Base-by-base conservation (phyloP, 2,797 vertebrate species). In the Sebastes flavidus region DNA sequence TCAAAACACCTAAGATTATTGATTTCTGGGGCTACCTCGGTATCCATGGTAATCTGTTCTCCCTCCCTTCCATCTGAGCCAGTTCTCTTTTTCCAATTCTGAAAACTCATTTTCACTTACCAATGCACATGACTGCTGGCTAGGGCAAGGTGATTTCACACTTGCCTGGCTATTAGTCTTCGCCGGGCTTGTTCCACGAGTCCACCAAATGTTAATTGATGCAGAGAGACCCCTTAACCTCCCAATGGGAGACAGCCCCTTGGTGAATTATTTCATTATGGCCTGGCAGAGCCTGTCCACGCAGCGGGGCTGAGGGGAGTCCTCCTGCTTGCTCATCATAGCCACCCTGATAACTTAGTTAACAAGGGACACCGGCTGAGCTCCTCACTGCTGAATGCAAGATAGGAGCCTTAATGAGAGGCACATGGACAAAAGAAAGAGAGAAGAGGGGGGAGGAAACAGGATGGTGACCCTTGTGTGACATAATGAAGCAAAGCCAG, bases 171-270 rank as follows among this genome's bases (percentile, higher is more conserved):
- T 93, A 94, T 95, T 94, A 95, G 91, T 92, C 86, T 91, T 92
- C 83, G 72, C 83, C 56, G 61, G 87, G 87, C 86, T 92, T 92
- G 89, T 93, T 90, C 84, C 86, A 87, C 78, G 52, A 93, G 91
- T 91, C 93, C 88, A 88, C 92, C 89, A 92, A 93, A 95, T 95
- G 93, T 94, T 96, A 96, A 96, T 96, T 96, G 95, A 95, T 94
- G 94, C 93, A 94, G 92, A 90, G 89, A 92, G 93, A 94, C 92
- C 94, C 87, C 81, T 92, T 92, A 84, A 94, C 94, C 95, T 92
- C 89, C 93, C 90, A 83, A 83, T 70, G 89, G 91, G 92, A 91
- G 90, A 81, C 36, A 55, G 69, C 83, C 89, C 91, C 85, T 65
- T 59, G 49, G 88, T 90, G 91, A 91, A 93, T 95, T 93, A 95